phyloP scores from a whole-genome alignment of 1,140 invertebrate genomes.

The Papilio glaucus region DNA sequence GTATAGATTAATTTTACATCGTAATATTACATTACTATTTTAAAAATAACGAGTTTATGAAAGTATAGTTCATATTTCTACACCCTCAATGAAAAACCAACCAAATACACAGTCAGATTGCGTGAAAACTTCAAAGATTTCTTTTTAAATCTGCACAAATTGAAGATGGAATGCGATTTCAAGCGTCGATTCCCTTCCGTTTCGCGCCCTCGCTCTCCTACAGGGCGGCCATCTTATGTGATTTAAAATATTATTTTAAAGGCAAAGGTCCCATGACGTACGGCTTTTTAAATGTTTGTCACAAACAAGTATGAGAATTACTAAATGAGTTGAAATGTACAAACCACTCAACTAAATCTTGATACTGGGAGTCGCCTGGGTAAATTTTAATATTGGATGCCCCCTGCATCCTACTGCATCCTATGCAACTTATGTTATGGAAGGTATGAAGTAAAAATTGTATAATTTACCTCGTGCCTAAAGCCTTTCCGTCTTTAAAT shows the following conservation, averaged over 20 bases:
- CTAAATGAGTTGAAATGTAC: too few species aligned
- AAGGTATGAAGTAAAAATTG: too few species aligned
- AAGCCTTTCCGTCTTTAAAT: too few species aligned
- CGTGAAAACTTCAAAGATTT: conserved; percentile 51
- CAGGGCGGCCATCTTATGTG: background rate
- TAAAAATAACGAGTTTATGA: background rate
- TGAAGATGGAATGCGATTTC: conserved; percentile 60
- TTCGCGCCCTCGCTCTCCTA: conserved; percentile 47
- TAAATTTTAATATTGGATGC: too few species aligned
- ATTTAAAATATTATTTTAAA: background rate
- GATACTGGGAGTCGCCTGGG: too few species aligned
- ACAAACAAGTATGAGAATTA: too few species aligned
- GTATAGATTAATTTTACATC: too few species aligned
- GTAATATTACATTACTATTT: background rate
- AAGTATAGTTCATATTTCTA: background rate
- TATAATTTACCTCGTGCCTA: too few species aligned
- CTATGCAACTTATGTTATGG: too few species aligned
- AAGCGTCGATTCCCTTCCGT: conserved; percentile 56
- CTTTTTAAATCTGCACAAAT: conserved; percentile 55
- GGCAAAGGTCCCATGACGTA: background rate
- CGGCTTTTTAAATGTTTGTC: background rate
- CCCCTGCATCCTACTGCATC: too few species aligned
- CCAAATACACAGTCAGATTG: conserved; percentile 31
- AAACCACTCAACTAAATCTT: too few species aligned
- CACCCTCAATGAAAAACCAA: conserved; percentile 16